Evolutionary conservation across 2,113 vertebrate genomes (phyloP), one percentile per base, ranked within the genome.

Genomic region (Meles meles): DNA sequence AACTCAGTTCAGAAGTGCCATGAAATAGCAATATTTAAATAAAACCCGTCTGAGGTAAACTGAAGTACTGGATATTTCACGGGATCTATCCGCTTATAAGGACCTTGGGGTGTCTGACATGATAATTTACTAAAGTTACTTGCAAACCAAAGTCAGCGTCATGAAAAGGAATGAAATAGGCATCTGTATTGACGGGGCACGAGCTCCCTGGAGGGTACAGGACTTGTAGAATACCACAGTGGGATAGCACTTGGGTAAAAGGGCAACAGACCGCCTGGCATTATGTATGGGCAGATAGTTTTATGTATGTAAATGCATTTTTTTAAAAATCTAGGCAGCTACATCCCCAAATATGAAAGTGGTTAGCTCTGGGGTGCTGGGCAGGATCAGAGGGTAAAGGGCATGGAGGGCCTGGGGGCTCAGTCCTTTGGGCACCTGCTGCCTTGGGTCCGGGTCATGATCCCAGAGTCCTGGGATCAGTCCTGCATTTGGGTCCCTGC

Each of bases 131-230:
- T 71, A 57, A 44, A 90, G 74, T 31, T 69, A 20, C 31, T 20
- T 47, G 61, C 44, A 47, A 34, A 52, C 52, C 8, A 27, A 88
- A 63, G 81, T 74, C 61, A 65, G 69, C 5, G 5, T 29, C 90
- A 0, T 25, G 11, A 12, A 55, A 31, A 44, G 61, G 49, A 82
- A 82, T n/a, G 17, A 37, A 34, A 23, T 0, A 63, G 25, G 7
- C 2, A 1, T 5, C 3, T 61, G 20, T 1, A 6, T 2, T 17
- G 34, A 34, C 18, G 1, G 0, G 34, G 25, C 34, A 67, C 42
- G 23, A 14, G 29, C 52, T 82, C 82, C n/a, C 57, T 7, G 0
- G 12, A 1, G 10, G 29, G 52, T 0, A 23, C 3, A 6, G 42
- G 34, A 52, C 31, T 18, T 49, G 34, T 6, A 29, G 12, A 71